Percentiles rank a stretch among this genome's conserved stretches.
phyloP scores from a whole-genome alignment of 2,888 invertebrate species.

The Drosophila niveifrons region DNA sequence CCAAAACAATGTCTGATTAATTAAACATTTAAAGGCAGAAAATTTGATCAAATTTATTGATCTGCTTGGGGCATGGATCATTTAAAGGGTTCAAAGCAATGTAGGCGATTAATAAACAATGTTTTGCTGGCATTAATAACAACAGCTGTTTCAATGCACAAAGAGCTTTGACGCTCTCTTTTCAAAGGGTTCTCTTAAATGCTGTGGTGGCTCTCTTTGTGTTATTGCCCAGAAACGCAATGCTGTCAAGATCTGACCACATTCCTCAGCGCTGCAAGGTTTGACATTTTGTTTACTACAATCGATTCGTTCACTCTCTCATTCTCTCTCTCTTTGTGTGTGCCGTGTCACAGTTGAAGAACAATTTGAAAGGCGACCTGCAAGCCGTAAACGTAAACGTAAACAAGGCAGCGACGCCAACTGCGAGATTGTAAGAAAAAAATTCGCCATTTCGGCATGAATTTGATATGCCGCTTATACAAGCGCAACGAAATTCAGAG shows the following conservation, averaged over 20 bases:
- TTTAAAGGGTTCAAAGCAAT: neutral
- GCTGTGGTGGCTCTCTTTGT: slow-evolving; percentile 11
- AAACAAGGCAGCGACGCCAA: slow-evolving; percentile 47
- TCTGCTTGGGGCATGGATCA: neutral
- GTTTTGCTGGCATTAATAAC: slow-evolving; percentile 1
- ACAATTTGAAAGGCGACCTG: slow-evolving; percentile 37
- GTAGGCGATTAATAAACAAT: neutral
- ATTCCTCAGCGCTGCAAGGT: slow-evolving; percentile 47
- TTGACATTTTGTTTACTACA: slow-evolving; percentile 54
- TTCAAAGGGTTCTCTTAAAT: slow-evolving; percentile 13
- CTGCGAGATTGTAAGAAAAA: slow-evolving; percentile 27
- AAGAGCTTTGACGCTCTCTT: slow-evolving; percentile 24
- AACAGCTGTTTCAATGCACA: slow-evolving; percentile 58
- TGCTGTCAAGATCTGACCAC: slow-evolving; percentile 32
- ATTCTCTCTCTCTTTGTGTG: slow-evolving; percentile 1
- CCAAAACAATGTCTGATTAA: neutral
- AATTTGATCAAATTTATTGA: slow-evolving; percentile 1
- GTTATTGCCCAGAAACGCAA: slow-evolving; percentile 7
- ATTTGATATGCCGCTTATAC: slow-evolving; percentile 70
- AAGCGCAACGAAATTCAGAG: slow-evolving; percentile 29
- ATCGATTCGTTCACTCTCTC: slow-evolving; percentile 3
- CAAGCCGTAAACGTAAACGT: slow-evolving; percentile 56
- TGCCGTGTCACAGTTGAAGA: slow-evolving; percentile 27
- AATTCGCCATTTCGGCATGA: slow-evolving; percentile 58
- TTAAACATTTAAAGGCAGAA: neutral